Evolutionary conservation across 2,113 vertebrate species (phyloP).

Genomic region (human): GRCh38 chr1:207105001-207105500

Average conservation of each 20-base stretch:
- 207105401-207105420: too few relatives aligned
- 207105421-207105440: too few relatives aligned
- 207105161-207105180: not conserved
- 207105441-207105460: too few relatives aligned
- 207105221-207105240: not conserved
- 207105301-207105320: too few relatives aligned
- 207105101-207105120: not conserved
- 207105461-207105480: too few relatives aligned
- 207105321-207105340: too few relatives aligned
- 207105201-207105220: not conserved
- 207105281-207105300: too few relatives aligned
- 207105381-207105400: too few relatives aligned
- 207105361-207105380: too few relatives aligned
- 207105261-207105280: not conserved
- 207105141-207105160: not conserved
- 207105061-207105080: not conserved
- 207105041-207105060: not conserved
- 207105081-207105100: not conserved
- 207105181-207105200: not conserved
- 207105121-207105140: not conserved
- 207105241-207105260: not conserved
- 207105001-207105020: not conserved
- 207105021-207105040: not conserved
- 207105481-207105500: too few relatives aligned
- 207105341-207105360: too few relatives aligned